phyloP scores from a whole-genome alignment of 2,113 vertebrate genomes.

The Scomber japonicus region DNA sequence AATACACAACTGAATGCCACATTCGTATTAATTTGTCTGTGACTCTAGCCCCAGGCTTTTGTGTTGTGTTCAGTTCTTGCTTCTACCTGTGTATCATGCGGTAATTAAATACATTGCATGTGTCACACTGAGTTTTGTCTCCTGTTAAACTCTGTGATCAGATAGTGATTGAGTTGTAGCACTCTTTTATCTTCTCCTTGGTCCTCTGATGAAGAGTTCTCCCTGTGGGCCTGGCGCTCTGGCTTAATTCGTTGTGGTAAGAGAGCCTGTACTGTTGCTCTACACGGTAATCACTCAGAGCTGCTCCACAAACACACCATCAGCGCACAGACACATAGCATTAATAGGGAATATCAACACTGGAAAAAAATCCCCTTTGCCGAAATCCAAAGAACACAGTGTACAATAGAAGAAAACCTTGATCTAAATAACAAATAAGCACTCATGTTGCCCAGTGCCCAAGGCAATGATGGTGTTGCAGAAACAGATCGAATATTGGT shows the following conservation, averaged over 20 bases:
- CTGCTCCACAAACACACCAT: conserved; percentile 46
- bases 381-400: conserved; percentile 33
- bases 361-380: conserved; percentile 16
- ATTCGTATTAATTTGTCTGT: conserved; percentile 4
- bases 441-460: conserved; percentile 4
- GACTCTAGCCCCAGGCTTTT: conserved; percentile 28
- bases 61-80: conserved; percentile 10
- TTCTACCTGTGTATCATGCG: conserved; percentile 35
- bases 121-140: conserved; percentile 66
- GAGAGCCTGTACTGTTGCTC: conserved; percentile 65
- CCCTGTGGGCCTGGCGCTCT: conserved; percentile 54
- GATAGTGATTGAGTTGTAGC: conserved; percentile 68
- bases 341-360: conserved; percentile 14
- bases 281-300: conserved; percentile 66
- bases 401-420: conserved; percentile 27
- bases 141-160: conserved; percentile 68
- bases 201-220: conserved; percentile 61
- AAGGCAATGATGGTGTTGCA: conserved; percentile 21
- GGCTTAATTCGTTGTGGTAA: conserved; percentile 71
- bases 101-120: conserved; percentile 66
- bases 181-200: conserved; percentile 66
- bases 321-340: conserved; percentile 20
- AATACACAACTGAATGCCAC: background rate
- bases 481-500: conserved; percentile 26
- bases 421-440: conserved; percentile 57